phyloP scores from a whole-genome alignment of 2,888 invertebrate genomes.

The Charanyca ferruginea region DNA sequence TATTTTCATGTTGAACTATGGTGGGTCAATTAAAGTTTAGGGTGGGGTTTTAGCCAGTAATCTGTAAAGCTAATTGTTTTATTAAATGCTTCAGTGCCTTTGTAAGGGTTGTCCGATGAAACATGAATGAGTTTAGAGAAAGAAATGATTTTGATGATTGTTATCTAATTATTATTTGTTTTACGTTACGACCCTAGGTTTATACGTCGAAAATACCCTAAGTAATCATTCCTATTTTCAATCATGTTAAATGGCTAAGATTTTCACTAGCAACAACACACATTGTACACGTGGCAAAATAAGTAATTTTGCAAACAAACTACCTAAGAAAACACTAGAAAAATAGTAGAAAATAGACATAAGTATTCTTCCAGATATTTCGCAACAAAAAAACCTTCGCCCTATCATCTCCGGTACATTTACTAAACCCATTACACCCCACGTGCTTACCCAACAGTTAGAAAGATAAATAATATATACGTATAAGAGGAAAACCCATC shows the following conservation, averaged over 20 bases:
- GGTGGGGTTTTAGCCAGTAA: background rate
- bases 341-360: constrained; percentile 1
- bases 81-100: background rate
- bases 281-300: background rate
- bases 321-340: constrained; percentile 3
- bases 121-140: background rate
- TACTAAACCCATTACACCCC: constrained; percentile 62
- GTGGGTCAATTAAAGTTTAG: constrained; percentile 10
- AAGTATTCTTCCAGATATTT: constrained; percentile 9
- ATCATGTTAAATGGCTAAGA: background rate
- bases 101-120: background rate
- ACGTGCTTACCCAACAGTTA: constrained; percentile 63
- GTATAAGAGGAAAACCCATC: constrained; percentile 61
- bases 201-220: background rate
- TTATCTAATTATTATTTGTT: background rate
- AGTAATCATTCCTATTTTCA: background rate
- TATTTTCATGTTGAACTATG: constrained; percentile 19
- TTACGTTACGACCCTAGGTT: background rate
- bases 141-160: background rate
- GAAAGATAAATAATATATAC: constrained; percentile 66
- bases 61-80: constrained; percentile 27
- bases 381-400: constrained; percentile 35
- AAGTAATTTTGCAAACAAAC: background rate
- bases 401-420: constrained; percentile 66
- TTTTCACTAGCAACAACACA: background rate